Evolutionary conservation across 2,888 invertebrate genomes (phyloP), one percentile per base, ranked within the genome.

Genomic region (Caradrina kadenii): DNA sequence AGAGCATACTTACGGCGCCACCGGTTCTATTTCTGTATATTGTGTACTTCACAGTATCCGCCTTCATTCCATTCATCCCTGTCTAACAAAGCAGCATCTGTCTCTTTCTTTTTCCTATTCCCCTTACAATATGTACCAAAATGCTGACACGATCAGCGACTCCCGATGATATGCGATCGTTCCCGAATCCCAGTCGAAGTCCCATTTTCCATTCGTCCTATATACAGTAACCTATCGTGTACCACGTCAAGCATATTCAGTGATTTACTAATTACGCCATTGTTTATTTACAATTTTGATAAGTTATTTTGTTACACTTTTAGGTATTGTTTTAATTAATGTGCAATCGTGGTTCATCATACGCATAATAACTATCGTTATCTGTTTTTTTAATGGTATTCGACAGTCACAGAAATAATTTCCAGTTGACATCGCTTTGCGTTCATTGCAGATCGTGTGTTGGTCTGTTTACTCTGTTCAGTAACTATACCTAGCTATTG

Each of bases 11-110:
- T 87, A 90, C 91, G 89, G 87, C 87, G 86, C 89, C 70, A 53
- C 79, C 82, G 85, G 86, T 87, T 93, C 93, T 94, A 94, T 94
- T 94, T 94, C 86, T 89, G 91, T 90, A 83, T 87, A 77, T 79
- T 81, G 87, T 88, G 85, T 86, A 86, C 87, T 87, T 82, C 83
- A 78, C 93, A 92, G 92, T 93, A 93, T 94, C 93, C 93, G 93
- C 89, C 90, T 83, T 84, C 83, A 71, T 84, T 82, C 77, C 72
- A 82, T 82, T 74, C 81, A 55, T 86, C 83, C 85, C 86, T 74
- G 72, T 89, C 88, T 83, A 79, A 73, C 83, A 60, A 58, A 68
- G 62, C 71, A 85, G 77, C 83, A 80, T 87, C 86, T 60, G 21
- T 87, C 87, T 90, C 91, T 88, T 85, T 87, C 86, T 86, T 81